Percentiles rank a stretch among this genome's conserved stretches.
Evolutionary conservation across 2,113 vertebrate species (phyloP).

Genomic region (Microcebus murinus): DNA sequence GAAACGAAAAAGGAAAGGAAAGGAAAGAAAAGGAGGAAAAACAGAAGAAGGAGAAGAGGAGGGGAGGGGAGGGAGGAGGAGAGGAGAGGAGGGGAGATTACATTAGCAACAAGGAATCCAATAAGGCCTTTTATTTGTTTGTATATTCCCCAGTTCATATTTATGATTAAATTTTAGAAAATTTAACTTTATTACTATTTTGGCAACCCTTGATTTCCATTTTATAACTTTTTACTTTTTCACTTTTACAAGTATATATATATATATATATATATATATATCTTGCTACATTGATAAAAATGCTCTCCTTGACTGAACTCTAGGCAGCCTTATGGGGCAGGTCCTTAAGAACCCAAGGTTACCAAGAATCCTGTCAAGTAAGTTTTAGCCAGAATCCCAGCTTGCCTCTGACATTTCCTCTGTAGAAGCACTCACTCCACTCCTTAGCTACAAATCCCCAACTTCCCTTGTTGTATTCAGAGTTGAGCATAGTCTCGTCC

Average conservation of each 20-base stretch:
- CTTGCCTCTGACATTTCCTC: neutral
- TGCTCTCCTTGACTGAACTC: neutral
- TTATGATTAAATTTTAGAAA: neutral
- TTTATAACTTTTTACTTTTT: neutral
- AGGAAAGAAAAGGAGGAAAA: too few relatives aligned
- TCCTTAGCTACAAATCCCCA: neutral
- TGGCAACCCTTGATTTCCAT: neutral
- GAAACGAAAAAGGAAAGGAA: too few relatives aligned
- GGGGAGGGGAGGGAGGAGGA: too few relatives aligned
- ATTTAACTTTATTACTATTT: neutral
- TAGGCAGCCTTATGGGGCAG: neutral
- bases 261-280: too few relatives aligned
- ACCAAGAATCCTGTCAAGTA: neutral
- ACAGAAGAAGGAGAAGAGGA: too few relatives aligned
- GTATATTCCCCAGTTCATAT: neutral
- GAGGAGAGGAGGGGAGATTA: neutral
- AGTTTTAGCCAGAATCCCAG: neutral
- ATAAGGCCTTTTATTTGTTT: neutral
- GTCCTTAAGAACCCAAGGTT: neutral
- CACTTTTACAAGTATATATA: neutral
- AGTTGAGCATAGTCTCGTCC: neutral
- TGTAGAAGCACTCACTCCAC: fast-evolving
- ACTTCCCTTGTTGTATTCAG: neutral
- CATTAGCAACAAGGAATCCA: neutral
- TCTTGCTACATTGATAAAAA: neutral